Base-by-base conservation (phyloP, 2,888 invertebrate genomes). In the Drosophila rubida region DNA sequence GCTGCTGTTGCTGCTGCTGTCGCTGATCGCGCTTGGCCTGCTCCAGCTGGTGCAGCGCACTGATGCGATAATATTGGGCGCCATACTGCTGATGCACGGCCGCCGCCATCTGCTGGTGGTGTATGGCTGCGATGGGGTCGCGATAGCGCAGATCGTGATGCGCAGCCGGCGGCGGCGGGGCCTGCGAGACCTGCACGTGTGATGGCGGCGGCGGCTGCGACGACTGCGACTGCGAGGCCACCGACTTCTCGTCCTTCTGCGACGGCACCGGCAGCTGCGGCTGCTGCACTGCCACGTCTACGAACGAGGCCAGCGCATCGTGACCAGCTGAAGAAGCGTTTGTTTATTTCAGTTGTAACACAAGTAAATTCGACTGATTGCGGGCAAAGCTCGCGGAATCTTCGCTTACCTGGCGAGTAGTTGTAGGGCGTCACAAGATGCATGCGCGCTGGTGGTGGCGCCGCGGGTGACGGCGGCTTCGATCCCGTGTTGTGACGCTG, bases 231-330 rank as follows among this genome's bases (percentile, higher is more conserved):
- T 72, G 86, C 32, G 86, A 77, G 44, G 76, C 59, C n/a, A 78
- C 49, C 8, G 80, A 75, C 49, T 92, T 92, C 16, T 92, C 92
- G 32, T 92, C 92, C 75, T 92, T 93, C 35, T 94, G 93, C 2
- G 97, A 97, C 0, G 97, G 97, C 55, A 97, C 97, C 0, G 97
- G 97, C 85, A 97, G 91, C 89, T 96, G 96, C 0, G 97, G 96
- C 87, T 97, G 97, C 79, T 97, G 96, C 1, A 96, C 96, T n/a
- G 97, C 97, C 11, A 97, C 96, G 90, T 98, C 97, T 7, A 97
- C 98, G 55, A 98, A 92, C 51, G 96, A 96, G 30, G 96, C 95
- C 89, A 98, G 94, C 0, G 97, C 97, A 91, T 97, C 97, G 91
- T 97, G 96, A 14, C 96, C 96, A 90, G 86, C 90, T 91, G n/a